A percentile compares a stretch with the other conserved stretches of the same genome.
Conservation (phyloP, 2,797 vertebrate species). For the Brotula barbata region DNA sequence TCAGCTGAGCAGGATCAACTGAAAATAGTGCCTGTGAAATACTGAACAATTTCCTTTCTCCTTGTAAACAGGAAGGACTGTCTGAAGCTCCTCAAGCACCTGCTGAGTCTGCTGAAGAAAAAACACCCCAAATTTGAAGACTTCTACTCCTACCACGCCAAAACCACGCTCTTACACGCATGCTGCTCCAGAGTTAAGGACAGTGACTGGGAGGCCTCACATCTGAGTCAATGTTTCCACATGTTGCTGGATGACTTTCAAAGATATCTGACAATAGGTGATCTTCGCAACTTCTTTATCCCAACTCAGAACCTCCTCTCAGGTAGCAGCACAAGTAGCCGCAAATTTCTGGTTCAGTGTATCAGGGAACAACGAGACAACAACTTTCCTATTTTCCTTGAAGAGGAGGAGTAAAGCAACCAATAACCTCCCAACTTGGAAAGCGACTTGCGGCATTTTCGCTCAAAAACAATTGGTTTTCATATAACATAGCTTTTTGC, state of each 20-base stretch:
- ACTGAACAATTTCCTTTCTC: not conserved
- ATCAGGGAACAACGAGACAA: slow-evolving; percentile 48
- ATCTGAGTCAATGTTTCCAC: slow-evolving; percentile 62
- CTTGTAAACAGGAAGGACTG: slow-evolving; percentile 64
- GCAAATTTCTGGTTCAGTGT: slow-evolving; percentile 22
- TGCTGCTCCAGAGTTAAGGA: slow-evolving; percentile 63
- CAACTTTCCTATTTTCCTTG: slow-evolving; percentile 63
- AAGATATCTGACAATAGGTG: not conserved
- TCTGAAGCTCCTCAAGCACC: slow-evolving; percentile 76
- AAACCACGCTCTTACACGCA: slow-evolving; percentile 73
- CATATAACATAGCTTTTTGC: no score
- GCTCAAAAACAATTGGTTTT: no score
- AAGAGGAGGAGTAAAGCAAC: not conserved
- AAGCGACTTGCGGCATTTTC: no score
- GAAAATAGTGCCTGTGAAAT: no score
- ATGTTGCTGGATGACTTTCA: slow-evolving; percentile 63
- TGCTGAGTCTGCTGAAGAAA: slow-evolving; percentile 67
- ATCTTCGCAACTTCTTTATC: slow-evolving; percentile 75
- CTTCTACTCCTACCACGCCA: slow-evolving; percentile 77
- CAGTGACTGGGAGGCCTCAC: slow-evolving; percentile 45
- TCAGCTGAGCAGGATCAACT: no score
- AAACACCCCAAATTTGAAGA: slow-evolving; percentile 43
- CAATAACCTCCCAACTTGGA: no score
- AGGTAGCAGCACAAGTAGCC: not conserved
- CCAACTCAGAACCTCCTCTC: slow-evolving; percentile 73